Base-by-base conservation (phyloP, 1,140 invertebrate genomes). In the Anoplophora glabripennis region DNA sequence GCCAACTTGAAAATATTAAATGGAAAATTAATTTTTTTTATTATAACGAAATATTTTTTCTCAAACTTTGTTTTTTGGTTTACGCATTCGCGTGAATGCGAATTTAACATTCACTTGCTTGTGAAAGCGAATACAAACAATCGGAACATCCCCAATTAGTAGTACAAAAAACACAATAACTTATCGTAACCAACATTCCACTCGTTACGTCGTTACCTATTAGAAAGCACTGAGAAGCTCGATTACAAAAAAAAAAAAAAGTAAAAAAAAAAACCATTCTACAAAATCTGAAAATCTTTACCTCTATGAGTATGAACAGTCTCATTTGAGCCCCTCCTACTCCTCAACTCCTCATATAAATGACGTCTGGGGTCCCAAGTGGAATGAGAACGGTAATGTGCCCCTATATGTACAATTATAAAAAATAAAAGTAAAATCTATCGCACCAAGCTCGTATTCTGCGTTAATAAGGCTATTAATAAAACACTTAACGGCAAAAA, bases 291-390 rank as follows among this genome's bases (percentile, higher is more conserved):
- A 46, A 57, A 47, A 57, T 59, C 38, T 64, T 79, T 79, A 80
- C 80, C 79, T 81, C 78, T 78, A 73, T 80, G 78, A 65, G 75
- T 77, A 63, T 80, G 79, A 62, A 84, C 76, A 59, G 81, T 84
- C 66, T 85, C 83, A 66, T 81, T 81, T 60, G 82, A 81, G 59
- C 81, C 81, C 58, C 76, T 80, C 56, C 76, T 81, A 76, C 80
- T 83, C 68, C 82, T 82, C 69, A 89, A 80, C 77, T 92, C 89
- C 80, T 93, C 90, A 78, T 93, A 93, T 78, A 92, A 88, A 73
- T 92, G 88, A 37, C 90, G 79, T 44, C 90, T 82, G 46, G 90
- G 90, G 78, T 92, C 89, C 90, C 90, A 93, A 69, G 91, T 93
- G 28, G 88, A 89, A 76, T 89, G 86, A 75, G 80, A 78, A 66